Evolutionary conservation across 2,113 vertebrate species (phyloP).

Genomic region (Pluvialis apricaria): DNA sequence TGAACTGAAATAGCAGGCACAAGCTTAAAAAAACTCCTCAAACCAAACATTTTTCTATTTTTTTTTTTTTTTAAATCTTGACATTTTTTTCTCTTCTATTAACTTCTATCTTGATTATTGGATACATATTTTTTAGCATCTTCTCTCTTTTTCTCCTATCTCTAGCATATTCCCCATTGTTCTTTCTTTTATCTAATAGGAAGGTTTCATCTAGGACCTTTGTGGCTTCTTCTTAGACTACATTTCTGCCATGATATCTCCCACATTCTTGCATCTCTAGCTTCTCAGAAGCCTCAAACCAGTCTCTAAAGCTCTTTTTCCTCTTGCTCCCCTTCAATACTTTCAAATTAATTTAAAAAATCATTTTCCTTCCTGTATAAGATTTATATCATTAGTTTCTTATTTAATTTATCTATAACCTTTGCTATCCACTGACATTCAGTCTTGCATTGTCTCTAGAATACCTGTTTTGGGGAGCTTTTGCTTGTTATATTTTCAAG

Average conservation of each 20-base stretch:
- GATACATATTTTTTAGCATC: background rate
- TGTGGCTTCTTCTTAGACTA: background rate
- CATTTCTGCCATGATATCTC: background rate
- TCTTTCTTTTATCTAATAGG: background rate
- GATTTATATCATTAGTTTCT: background rate
- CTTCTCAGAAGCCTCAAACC: background rate
- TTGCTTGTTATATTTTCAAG: background rate
- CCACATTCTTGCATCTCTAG: background rate
- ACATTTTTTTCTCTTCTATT: background rate
- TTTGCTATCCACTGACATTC: background rate
- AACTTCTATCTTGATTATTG: background rate
- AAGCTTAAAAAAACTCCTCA: background rate
- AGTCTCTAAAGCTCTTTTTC: background rate
- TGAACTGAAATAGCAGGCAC: background rate
- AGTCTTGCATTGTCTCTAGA: background rate
- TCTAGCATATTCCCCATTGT: background rate
- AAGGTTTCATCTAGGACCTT: background rate
- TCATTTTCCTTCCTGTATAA: background rate
- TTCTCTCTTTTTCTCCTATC: background rate
- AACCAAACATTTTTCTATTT: background rate
- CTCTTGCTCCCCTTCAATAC: background rate
- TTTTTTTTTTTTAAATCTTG: background rate
- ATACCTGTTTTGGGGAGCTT: background rate
- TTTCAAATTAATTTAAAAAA: background rate
- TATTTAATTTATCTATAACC: background rate